Conservation (phyloP, 2,888 invertebrate genomes). For the Lumbricus terrestris region DNA sequence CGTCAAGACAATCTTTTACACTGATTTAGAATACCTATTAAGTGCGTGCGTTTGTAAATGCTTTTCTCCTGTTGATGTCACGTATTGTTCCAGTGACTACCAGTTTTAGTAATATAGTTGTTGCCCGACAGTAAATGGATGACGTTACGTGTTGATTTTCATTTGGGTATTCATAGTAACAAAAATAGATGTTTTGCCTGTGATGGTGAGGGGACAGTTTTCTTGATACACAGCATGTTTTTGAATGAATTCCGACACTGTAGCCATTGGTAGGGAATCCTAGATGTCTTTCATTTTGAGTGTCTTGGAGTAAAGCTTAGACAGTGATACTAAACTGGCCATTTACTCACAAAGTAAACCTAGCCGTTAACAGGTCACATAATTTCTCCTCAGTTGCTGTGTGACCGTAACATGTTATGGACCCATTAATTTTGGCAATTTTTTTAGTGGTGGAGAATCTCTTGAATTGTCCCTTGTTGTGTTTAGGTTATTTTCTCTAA, state of each 20-base stretch:
- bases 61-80: background rate
- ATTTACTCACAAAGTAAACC: background rate
- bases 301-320: background rate
- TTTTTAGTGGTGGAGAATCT: background rate
- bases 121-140: background rate
- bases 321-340: background rate
- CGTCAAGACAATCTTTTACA: background rate
- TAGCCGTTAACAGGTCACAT: background rate
- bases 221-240: background rate
- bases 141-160: background rate
- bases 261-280: background rate
- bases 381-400: background rate
- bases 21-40: slow-evolving; percentile 3
- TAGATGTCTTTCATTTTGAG: background rate
- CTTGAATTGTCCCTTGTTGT: background rate
- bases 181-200: background rate
- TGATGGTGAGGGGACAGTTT: background rate
- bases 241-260: background rate
- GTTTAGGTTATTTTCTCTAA: background rate
- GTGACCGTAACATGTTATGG: background rate
- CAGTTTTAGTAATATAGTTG: background rate
- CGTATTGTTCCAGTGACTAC: background rate
- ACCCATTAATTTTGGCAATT: background rate
- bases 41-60: background rate
- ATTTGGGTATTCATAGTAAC: background rate